Evolutionary conservation across 2,113 vertebrate genomes (phyloP), one percentile per base, ranked within the genome.

Genomic region (Piprites chloris): DNA sequence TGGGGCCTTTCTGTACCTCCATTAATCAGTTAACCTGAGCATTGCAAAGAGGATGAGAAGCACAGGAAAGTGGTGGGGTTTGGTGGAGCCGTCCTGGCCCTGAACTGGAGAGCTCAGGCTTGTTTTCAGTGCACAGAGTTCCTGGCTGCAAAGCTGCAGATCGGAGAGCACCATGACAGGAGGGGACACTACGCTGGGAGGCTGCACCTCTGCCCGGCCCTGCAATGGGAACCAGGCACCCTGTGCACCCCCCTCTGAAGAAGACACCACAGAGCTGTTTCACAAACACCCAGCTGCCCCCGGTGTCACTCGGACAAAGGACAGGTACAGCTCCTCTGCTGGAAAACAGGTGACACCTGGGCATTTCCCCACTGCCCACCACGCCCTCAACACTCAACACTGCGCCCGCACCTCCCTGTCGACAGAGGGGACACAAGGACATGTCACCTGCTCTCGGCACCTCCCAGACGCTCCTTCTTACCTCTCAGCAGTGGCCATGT

Each of bases 361-460:
- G 35, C 58, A 7, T 12, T 10, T 8, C 21, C 41, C 17, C 71
- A 10, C 30, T 16, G 35, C 32, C 47, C 41, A 4, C 35, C 44
- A 7, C 0, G 1, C 33, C 44, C 55, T 5, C 2, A 27, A 9
- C 8, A 0, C 26, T 5, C 50, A 7, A 2, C 26, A 2, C 32
- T 0, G 1, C 1, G 1, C 19, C 49, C 5, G 2, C 8, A 62
- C 50, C 55, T 66, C 65, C 22, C 37, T 5, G 1, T 14, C 6
- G n/a, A 6, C 47, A 13, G 6, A 37, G 63, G 1, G 21, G 61
- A 23, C 27, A 3, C 1, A 2, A 35, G 67, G 33, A 19, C 23
- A 0, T 0, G 2, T 47, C 42, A 6, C 23, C 68, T 18, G 59
- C 76, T 9, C 67, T 4, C 32, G 5, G 46, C 33, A 2, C 3